A percentile compares a stretch with the other conserved stretches of the same genome.
Conservation (phyloP, 2,113 vertebrate species). For the Sakesphorus luctuosus region DNA sequence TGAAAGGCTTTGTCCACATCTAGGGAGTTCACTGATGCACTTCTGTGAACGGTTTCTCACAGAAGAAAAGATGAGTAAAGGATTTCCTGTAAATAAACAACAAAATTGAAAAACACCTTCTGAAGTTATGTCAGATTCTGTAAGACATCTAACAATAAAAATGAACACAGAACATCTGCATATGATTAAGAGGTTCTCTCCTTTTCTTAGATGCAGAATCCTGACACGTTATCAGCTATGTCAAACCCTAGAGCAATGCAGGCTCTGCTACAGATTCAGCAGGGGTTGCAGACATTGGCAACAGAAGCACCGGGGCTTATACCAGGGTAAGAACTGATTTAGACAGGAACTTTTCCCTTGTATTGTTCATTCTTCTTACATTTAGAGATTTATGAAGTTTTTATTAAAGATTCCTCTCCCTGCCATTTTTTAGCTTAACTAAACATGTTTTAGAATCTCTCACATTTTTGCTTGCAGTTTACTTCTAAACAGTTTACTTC, state of each 20-base stretch:
- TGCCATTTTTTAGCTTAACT: background rate
- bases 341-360: background rate
- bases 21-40: background rate
- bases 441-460: background rate
- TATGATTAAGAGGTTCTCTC: slow-evolving; percentile 25
- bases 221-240: slow-evolving; percentile 88
- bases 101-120: background rate
- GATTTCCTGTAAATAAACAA: background rate
- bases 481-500: background rate
- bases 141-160: background rate
- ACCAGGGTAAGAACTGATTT: slow-evolving; percentile 77
- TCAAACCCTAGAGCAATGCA: slow-evolving; percentile 91
- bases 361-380: background rate
- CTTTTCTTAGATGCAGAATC: slow-evolving; percentile 86
- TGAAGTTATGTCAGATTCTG: background rate
- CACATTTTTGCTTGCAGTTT: background rate
- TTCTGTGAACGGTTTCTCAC: background rate
- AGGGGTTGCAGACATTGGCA: slow-evolving; percentile 89
- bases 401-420: accelerated
- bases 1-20: background rate
- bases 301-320: slow-evolving; percentile 86
- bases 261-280: slow-evolving; percentile 90
- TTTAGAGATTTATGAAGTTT: background rate
- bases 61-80: background rate
- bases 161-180: background rate